Conservation (phyloP, 2,888 invertebrate species). For the Tachystola acroxantha region DNA sequence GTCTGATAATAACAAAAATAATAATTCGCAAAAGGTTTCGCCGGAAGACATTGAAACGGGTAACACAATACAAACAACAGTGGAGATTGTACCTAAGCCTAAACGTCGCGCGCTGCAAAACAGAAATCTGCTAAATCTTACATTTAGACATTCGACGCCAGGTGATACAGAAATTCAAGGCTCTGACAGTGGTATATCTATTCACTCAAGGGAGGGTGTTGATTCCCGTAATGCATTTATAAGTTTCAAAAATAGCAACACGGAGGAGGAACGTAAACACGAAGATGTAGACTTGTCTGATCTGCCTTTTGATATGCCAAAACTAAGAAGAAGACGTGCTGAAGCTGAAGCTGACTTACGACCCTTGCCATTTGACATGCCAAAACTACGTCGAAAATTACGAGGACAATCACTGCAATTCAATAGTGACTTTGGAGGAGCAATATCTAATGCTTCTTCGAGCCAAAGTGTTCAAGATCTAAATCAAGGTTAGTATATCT, state of each 20-base stretch:
- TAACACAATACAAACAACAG: constrained; percentile 64
- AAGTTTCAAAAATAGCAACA: constrained; percentile 79
- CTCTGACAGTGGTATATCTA: constrained; percentile 92
- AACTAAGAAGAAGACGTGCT: constrained; percentile 84
- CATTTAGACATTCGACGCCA: constrained; percentile 80
- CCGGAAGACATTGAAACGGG: constrained; percentile 80
- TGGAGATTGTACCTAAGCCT: constrained; percentile 74
- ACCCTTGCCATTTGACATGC: constrained; percentile 94
- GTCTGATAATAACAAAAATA: constrained; percentile 88
- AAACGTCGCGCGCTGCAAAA: constrained; percentile 85
- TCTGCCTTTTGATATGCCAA: constrained; percentile 94
- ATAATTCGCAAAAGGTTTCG: constrained; percentile 87
- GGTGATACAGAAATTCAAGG: constrained; percentile 89
- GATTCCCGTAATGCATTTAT: constrained; percentile 81
- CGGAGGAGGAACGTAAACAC: constrained; percentile 67
- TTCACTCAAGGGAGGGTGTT: constrained; percentile 89
- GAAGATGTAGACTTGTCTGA: constrained; percentile 84
- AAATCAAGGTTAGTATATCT: constrained; percentile 78
- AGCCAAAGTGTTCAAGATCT: constrained; percentile 89
- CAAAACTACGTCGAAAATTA: constrained; percentile 87
- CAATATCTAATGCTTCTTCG: constrained; percentile 88
- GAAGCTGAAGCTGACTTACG: constrained; percentile 89
- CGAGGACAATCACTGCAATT: constrained; percentile 80
- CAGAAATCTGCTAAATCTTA: constrained; percentile 84
- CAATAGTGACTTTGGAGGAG: constrained; percentile 81